Conservation (phyloP, 2,888 invertebrate species). For the Rapana venosa region DNA sequence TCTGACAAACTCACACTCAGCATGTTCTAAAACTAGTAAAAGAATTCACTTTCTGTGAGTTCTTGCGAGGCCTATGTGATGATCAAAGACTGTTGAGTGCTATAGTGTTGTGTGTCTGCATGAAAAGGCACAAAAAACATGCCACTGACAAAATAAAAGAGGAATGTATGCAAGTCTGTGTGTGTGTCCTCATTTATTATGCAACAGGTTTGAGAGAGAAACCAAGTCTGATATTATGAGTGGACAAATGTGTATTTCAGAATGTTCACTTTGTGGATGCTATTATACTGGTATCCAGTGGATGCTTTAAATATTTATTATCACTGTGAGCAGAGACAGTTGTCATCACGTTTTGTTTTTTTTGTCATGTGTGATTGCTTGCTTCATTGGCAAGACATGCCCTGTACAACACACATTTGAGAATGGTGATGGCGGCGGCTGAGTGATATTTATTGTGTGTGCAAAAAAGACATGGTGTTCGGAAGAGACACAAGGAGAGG, state of each 20-base stretch:
- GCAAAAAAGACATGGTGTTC: background rate
- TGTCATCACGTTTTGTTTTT: background rate
- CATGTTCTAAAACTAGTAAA: too few relatives aligned
- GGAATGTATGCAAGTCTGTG: background rate
- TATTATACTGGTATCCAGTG: background rate
- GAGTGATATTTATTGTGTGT: slow-evolving; percentile 4
- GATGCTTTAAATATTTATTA: background rate
- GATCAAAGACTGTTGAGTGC: too few relatives aligned
- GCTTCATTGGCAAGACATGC: background rate
- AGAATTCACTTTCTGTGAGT: background rate
- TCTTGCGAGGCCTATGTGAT: background rate
- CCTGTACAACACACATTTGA: background rate
- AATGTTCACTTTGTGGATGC: background rate
- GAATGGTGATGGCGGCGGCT: background rate
- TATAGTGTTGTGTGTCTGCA: too few relatives aligned
- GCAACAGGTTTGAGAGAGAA: background rate
- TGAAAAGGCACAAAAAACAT: too few relatives aligned
- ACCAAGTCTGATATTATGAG: background rate
- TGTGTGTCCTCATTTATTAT: background rate
- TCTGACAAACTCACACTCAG: too few relatives aligned
- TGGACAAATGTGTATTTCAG: background rate
- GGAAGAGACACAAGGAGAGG: background rate
- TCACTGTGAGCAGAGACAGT: background rate
- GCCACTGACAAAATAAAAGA: background rate
- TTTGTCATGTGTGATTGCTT: background rate